A percentile compares a stretch with the other conserved stretches of the same genome.
These are phyloP conservation scores for Styela clava DNA, from an alignment of 23 tunicate genomes.

Conservation along the genomic window DNA sequence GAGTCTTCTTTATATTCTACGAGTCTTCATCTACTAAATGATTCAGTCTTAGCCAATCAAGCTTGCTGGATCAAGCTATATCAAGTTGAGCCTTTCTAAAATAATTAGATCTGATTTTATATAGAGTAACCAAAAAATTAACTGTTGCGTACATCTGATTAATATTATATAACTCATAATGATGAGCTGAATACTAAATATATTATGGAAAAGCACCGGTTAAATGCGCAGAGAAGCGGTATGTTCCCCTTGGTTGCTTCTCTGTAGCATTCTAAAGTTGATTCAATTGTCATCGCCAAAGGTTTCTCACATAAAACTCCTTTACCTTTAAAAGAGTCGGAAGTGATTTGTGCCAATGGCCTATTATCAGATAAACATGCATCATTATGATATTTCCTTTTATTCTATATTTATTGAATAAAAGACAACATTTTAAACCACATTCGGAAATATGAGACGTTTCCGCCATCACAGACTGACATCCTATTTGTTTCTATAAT, in stretches of 20 bases:
- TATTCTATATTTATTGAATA: not conserved
- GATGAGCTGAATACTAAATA: not conserved
- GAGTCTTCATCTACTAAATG: not conserved
- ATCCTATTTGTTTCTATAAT: too few relatives aligned
- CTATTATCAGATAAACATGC: too few relatives aligned
- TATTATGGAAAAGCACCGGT: conserved; percentile 42
- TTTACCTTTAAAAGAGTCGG: conserved; percentile 45
- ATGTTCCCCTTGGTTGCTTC: conserved; percentile 50
- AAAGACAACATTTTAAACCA: not conserved
- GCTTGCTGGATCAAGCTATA: not conserved
- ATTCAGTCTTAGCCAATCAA: not conserved
- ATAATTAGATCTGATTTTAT: too few relatives aligned
- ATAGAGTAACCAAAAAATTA: too few relatives aligned
- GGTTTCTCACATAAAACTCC: conserved; percentile 97
- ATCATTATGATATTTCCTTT: too few relatives aligned
- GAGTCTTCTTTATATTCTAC: not conserved
- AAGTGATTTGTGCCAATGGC: not conserved
- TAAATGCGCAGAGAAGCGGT: conserved; percentile 86
- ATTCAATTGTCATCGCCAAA: conserved; percentile 51
- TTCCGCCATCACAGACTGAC: too few relatives aligned
- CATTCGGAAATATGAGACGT: too few relatives aligned
- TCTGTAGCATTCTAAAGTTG: conserved; percentile 50
- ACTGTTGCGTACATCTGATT: too few relatives aligned
- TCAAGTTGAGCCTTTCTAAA: too few relatives aligned
- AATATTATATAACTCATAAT: too few relatives aligned